Base-by-base conservation (phyloP, 2,797 vertebrate species). In the Tangara arthus region DNA sequence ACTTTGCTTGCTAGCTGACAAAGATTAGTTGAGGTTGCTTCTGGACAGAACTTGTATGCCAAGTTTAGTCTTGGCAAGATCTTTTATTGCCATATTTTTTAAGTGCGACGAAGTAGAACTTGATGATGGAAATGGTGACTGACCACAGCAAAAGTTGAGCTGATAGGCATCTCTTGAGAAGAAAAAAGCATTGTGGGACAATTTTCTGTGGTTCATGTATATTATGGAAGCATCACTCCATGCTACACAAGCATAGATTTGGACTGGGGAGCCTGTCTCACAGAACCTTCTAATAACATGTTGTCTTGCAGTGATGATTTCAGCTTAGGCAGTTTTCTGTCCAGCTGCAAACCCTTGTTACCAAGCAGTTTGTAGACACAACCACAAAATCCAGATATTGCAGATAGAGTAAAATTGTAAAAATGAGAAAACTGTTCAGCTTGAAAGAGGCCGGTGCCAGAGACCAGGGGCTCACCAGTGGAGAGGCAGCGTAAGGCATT, bases 61-160 rank as follows among this genome's bases (percentile, higher is more conserved):
- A 93, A 81, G 55, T 96, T 95, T 82, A 77, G 39, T 91, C 90
- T 95, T 96, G 89, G 95, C 90, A 3, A 56, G 71, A 1, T 80
- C 47, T 90, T 97, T 97, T 96, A 96, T 88, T 93, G 77, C 70
- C 9, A 0, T 85, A 76, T 90, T 95, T 96, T 90, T 5, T 80
- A 91, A 94, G 82, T 64, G 72, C 4, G 4, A 82, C 89, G 66
- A 73, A 82, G 30, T 85, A 73, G 65, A 81, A 63, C 18, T 84
- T 90, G 27, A 37, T 80, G 70, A 76, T 89, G 93, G 94, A 96
- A 97, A 91, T 66, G 56, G 50, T 96, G 95, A 93, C 53, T 68
- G 93, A 93, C 59, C 56, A 46, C 71, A 92, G 77, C 41, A 72
- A n/a, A 82, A 71, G 16, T 27, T 72, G 81, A 82, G 78, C 75